phyloP scores from a whole-genome alignment of 2,888 invertebrate species.

The Aleiodes leptofemur region DNA sequence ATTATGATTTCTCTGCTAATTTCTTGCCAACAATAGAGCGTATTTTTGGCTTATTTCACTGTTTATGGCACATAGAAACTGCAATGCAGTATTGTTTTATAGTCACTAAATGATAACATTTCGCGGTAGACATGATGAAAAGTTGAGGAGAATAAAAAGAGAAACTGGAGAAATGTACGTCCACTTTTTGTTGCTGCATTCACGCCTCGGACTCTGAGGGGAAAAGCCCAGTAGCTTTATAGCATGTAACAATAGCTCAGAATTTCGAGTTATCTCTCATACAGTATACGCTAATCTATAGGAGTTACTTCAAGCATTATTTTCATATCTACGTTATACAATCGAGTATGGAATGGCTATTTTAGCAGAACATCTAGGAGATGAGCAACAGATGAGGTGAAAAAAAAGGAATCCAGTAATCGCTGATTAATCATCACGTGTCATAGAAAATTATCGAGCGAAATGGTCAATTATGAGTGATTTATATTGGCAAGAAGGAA shows the following conservation, averaged over 20 bases:
- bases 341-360: too few relatives aligned
- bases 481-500: slow-evolving; percentile 12
- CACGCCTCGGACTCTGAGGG: slow-evolving; percentile 36
- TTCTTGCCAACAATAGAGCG: slow-evolving; percentile 63
- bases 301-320: too few relatives aligned
- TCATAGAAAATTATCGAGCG: slow-evolving; percentile 1
- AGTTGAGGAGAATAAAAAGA: slow-evolving; percentile 55
- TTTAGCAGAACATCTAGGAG: too few relatives aligned
- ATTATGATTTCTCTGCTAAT: neutral
- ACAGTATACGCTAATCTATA: too few relatives aligned
- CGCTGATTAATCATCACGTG: neutral
- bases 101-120: slow-evolving; percentile 66
- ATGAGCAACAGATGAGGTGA: too few relatives aligned
- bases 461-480: slow-evolving; percentile 26
- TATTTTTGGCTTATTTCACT: slow-evolving; percentile 62
- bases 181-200: slow-evolving; percentile 30
- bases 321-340: too few relatives aligned
- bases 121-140: slow-evolving; percentile 40
- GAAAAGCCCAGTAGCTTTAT: too few relatives aligned
- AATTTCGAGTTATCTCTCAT: too few relatives aligned
- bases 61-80: slow-evolving; percentile 53
- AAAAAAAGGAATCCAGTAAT: neutral
- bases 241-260: too few relatives aligned
- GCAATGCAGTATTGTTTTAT: slow-evolving; percentile 69
- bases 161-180: slow-evolving; percentile 42